Evolutionary conservation across 2,888 invertebrate genomes (phyloP).

Genomic region (Charanyca ferruginea): DNA sequence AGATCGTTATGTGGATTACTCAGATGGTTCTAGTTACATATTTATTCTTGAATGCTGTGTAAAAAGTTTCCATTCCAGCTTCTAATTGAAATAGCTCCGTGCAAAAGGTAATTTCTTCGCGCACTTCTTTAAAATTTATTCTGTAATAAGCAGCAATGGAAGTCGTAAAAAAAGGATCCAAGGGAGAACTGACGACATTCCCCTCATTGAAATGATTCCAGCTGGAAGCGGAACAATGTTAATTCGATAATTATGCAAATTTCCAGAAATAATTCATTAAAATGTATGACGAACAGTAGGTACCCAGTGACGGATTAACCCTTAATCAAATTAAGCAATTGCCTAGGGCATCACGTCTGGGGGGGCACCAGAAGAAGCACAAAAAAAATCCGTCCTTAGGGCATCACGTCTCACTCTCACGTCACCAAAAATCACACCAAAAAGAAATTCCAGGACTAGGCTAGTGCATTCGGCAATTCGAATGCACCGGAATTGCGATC

Average conservation of each 20-base stretch:
- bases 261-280: conserved; percentile 73
- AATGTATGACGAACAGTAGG: conserved; percentile 68
- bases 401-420: too few relatives aligned
- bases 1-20: conserved; percentile 55
- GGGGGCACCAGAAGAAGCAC: too few relatives aligned
- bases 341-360: too few relatives aligned
- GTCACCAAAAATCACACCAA: too few relatives aligned
- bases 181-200: conserved; percentile 72
- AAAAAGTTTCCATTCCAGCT: conserved; percentile 66
- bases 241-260: conserved; percentile 81
- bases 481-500: too few relatives aligned
- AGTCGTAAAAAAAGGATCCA: conserved; percentile 74
- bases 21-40: conserved; percentile 42
- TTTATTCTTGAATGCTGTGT: conserved; percentile 52
- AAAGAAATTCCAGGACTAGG: too few relatives aligned
- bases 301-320: conserved; percentile 49
- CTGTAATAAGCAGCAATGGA: conserved; percentile 73
- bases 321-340: too few relatives aligned
- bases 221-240: conserved; percentile 78
- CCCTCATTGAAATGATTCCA: conserved; percentile 77
- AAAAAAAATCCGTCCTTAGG: too few relatives aligned
- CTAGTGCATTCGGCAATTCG: too few relatives aligned
- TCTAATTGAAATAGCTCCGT: conserved; percentile 70
- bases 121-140: conserved; percentile 75
- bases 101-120: conserved; percentile 69